Evolutionary conservation across 2,113 vertebrate genomes (phyloP).

Genomic region (Nibea coibor): DNA sequence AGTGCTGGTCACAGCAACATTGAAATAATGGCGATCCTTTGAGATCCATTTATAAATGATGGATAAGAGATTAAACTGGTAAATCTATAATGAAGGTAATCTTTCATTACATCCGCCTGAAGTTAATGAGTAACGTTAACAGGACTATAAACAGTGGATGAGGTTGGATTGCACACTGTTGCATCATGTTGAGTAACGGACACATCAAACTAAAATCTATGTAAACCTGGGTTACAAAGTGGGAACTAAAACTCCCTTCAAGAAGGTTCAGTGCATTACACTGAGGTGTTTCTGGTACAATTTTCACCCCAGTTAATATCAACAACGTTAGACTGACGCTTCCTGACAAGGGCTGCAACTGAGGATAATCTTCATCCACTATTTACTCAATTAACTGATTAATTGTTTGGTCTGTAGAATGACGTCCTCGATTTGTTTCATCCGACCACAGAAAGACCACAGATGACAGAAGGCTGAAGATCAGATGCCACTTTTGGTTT

Average conservation of each 20-base stretch:
- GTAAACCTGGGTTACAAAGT: neutral
- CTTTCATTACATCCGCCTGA: neutral
- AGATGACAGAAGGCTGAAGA: no score
- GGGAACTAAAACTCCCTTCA: no score
- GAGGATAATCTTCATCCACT: neutral
- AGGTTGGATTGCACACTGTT: slow-evolving; percentile 19
- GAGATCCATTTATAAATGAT: neutral
- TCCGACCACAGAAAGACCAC: no score
- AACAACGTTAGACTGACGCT: no score
- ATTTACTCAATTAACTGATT: neutral
- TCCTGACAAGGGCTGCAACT: neutral
- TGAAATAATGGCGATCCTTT: no score
- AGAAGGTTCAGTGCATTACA: no score
- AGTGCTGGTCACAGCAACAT: no score
- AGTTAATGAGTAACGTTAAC: neutral
- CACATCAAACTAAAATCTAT: neutral
- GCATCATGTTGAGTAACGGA: slow-evolving; percentile 9
- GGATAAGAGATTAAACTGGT: neutral
- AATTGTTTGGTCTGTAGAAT: neutral
- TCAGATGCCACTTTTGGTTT: no score
- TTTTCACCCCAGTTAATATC: no score
- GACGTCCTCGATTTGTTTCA: no score
- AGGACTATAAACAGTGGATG: neutral
- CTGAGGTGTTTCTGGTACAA: no score
- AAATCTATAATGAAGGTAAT: neutral